Evolutionary conservation across 2,797 vertebrate genomes (phyloP).

Genomic region (Trachops cirrhosus): DNA sequence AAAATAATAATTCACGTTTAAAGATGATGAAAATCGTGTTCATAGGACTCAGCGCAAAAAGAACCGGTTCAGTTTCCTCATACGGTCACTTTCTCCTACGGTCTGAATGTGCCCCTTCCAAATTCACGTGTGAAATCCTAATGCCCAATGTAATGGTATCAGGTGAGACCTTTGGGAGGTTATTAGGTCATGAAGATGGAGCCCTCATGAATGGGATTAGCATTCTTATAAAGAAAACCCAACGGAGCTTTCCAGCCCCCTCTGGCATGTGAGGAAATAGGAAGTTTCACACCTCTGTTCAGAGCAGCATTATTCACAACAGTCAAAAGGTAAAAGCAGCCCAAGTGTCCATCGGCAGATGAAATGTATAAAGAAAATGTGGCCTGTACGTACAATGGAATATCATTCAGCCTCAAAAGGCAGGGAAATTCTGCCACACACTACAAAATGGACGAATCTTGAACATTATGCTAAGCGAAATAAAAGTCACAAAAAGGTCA

Average conservation of each 20-base stretch:
- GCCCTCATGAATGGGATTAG: background rate
- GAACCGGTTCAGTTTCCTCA: background rate
- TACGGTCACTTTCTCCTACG: background rate
- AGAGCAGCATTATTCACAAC: background rate
- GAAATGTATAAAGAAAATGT: background rate
- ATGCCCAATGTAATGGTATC: background rate
- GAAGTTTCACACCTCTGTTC: background rate
- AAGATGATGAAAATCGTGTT: conserved; percentile 15
- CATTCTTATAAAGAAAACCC: background rate
- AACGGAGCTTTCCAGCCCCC: background rate
- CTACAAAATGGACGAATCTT: background rate
- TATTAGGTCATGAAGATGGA: background rate
- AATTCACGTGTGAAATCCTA: background rate
- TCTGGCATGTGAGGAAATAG: background rate
- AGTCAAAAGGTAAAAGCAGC: background rate
- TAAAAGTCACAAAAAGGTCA: background rate
- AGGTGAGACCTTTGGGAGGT: background rate
- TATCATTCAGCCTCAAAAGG: background rate
- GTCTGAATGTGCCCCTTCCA: background rate
- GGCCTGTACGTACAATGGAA: background rate
- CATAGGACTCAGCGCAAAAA: background rate
- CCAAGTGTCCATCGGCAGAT: background rate
- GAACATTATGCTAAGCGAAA: background rate
- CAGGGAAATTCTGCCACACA: background rate
- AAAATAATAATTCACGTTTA: background rate